Evolutionary conservation across 1,140 invertebrate genomes (phyloP).

Genomic region (Hycleus phaleratus): DNA sequence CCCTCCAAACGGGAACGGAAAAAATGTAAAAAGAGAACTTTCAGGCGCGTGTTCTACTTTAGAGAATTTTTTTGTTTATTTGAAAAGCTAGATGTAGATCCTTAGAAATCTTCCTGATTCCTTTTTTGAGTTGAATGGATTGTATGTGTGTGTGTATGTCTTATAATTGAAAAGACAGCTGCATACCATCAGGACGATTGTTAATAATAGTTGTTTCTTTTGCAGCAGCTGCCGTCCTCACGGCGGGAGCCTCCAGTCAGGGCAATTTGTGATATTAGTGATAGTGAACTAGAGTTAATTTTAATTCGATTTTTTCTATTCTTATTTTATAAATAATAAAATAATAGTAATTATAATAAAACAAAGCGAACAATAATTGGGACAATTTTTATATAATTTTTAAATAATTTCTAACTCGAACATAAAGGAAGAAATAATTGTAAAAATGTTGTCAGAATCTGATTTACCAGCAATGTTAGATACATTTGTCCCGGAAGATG

Average conservation of each 20-base stretch:
- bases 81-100: too few relatives aligned
- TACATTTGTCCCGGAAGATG: slow-evolving; percentile 27
- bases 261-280: slow-evolving; percentile 41
- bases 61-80: too few relatives aligned
- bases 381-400: too few relatives aligned
- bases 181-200: slow-evolving; percentile 3
- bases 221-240: slow-evolving; percentile 35
- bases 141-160: too few relatives aligned
- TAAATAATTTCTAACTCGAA: not conserved
- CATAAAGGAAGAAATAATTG: not conserved
- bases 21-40: too few relatives aligned
- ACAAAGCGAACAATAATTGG: too few relatives aligned
- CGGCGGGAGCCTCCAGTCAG: slow-evolving; percentile 33
- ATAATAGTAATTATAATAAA: too few relatives aligned
- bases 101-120: too few relatives aligned
- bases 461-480: not conserved
- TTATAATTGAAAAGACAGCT: slow-evolving; percentile 16
- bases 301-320: not conserved
- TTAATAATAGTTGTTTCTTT: slow-evolving; percentile 24
- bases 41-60: too few relatives aligned
- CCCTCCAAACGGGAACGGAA: too few relatives aligned
- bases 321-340: too few relatives aligned
- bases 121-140: too few relatives aligned
- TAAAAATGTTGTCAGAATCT: not conserved
- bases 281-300: slow-evolving; percentile 19